Conservation (phyloP, 2,797 vertebrate species). For the Salmo trutta region DNA sequence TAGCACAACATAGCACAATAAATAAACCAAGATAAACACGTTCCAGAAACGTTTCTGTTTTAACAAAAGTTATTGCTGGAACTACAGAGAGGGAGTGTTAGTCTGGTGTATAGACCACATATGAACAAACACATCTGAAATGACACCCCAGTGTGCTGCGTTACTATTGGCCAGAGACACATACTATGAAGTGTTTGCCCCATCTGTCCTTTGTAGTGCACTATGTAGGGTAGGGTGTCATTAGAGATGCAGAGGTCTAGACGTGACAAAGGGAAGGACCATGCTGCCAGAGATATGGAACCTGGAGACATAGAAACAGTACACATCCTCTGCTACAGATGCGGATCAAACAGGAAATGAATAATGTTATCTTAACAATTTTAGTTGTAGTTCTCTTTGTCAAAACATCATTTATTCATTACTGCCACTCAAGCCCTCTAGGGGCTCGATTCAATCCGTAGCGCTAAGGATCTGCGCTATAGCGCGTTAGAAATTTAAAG, state of each 20-base stretch:
- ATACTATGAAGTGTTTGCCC: background rate
- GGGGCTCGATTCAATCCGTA: no score
- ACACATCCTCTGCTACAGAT: background rate
- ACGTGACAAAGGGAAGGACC: background rate
- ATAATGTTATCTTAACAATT: background rate
- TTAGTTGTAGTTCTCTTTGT: background rate
- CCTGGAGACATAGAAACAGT: no score
- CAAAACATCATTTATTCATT: background rate
- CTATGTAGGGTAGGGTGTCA: background rate
- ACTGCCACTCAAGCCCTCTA: no score
- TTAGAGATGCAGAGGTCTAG: background rate
- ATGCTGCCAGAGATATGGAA: background rate
- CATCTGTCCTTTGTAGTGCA: background rate
- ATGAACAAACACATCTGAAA: background rate
- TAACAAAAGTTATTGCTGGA: background rate
- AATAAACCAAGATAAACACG: constrained; percentile 41
- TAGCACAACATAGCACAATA: constrained; percentile 45
- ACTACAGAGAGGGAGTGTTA: constrained; percentile 10
- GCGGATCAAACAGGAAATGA: background rate
- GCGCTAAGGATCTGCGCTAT: no score
- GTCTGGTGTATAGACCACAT: background rate
- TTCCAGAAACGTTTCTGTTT: constrained; percentile 10
- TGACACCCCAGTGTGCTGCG: background rate
- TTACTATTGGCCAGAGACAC: background rate
- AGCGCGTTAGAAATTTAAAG: no score